These are phyloP conservation scores for Platysteira castanea DNA, from an alignment of 2,113 vertebrate genomes.

Conservation along the genomic window DNA sequence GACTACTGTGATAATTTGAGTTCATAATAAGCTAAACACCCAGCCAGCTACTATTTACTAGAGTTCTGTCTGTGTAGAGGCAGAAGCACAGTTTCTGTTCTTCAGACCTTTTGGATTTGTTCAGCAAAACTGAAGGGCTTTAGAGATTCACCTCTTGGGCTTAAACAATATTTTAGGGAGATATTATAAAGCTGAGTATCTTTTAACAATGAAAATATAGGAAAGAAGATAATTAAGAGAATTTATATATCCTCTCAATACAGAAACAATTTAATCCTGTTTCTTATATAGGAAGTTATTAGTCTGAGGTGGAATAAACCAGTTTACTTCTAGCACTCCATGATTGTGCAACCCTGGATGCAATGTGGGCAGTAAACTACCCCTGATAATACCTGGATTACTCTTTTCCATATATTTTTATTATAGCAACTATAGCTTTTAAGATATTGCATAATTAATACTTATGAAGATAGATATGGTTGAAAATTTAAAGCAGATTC, in stretches of 20 bases:
- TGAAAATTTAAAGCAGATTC: not conserved
- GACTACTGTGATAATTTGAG: not conserved
- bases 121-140: not conserved
- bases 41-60: not conserved
- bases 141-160: not conserved
- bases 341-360: not conserved
- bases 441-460: not conserved
- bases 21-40: not conserved
- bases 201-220: not conserved
- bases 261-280: not conserved
- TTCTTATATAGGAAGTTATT: not conserved
- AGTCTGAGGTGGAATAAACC: not conserved
- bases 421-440: not conserved
- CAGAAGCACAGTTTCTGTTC: not conserved
- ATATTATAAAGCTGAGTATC: not conserved
- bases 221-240: not conserved
- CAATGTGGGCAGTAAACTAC: not conserved
- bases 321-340: not conserved
- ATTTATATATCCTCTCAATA: not conserved
- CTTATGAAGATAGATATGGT: not conserved
- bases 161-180: not conserved
- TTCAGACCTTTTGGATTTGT: not conserved
- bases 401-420: not conserved
- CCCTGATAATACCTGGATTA: not conserved
- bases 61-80: not conserved